These are phyloP conservation scores for Agrypnus murinus DNA, from an alignment of 2,888 invertebrate genomes.

Conservation along the genomic window DNA sequence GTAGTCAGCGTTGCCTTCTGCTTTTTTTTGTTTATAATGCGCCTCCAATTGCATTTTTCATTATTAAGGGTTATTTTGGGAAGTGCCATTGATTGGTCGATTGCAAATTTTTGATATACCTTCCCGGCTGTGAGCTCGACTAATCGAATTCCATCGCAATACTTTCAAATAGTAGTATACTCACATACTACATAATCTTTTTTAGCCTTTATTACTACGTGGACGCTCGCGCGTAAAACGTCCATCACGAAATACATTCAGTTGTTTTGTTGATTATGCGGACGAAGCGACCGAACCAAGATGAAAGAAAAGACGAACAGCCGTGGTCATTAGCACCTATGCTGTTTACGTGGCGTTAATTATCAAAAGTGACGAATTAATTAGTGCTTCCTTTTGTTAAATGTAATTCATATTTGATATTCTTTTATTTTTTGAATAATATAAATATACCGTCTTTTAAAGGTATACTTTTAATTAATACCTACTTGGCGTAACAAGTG, in stretches of 20 bases:
- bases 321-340: slow-evolving; percentile 15
- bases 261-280: no score
- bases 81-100: slow-evolving; percentile 31
- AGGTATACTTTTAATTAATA: slow-evolving; percentile 1
- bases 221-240: slow-evolving; percentile 1
- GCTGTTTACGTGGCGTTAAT: slow-evolving; percentile 16
- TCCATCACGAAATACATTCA: slow-evolving; percentile 6
- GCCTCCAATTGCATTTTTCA: slow-evolving; percentile 44
- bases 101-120: slow-evolving; percentile 32
- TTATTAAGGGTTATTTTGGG: slow-evolving; percentile 36
- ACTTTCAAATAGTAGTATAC: no score
- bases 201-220: neutral
- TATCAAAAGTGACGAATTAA: slow-evolving; percentile 24
- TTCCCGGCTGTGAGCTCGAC: slow-evolving; percentile 26
- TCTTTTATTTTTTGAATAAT: no score
- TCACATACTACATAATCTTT: no score
- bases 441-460: neutral
- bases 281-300: no score
- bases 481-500: neutral
- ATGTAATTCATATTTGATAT: neutral
- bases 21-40: no score
- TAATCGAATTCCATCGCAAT: slow-evolving; percentile 22
- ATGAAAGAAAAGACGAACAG: slow-evolving; percentile 11
- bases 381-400: slow-evolving; percentile 24
- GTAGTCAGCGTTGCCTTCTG: no score